These are phyloP conservation scores for Paramormyrops hopkinsi DNA, from an alignment of 2,797 vertebrate species.

Conservation along the genomic window DNA sequence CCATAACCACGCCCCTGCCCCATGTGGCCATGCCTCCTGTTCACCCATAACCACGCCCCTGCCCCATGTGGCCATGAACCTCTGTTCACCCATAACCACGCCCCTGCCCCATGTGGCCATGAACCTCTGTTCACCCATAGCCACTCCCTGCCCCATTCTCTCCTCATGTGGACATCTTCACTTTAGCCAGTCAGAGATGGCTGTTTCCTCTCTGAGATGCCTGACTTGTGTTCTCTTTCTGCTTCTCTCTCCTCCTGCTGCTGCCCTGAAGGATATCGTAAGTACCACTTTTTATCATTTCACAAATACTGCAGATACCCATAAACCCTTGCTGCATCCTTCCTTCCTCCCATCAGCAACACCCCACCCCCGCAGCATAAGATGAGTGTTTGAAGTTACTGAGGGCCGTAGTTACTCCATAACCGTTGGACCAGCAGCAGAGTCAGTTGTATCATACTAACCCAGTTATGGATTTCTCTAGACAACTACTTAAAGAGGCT, in stretches of 20 bases:
- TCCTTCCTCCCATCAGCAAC: neutral
- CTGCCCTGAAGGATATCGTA: slow-evolving; percentile 68
- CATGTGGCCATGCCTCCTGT: neutral
- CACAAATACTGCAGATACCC: neutral
- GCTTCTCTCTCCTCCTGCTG: slow-evolving; percentile 17
- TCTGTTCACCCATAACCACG: neutral
- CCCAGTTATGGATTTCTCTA: neutral
- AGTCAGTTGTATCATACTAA: neutral
- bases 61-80: neutral
- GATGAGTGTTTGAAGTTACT: slow-evolving; percentile 36
- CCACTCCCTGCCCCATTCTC: neutral
- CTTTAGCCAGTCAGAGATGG: neutral
- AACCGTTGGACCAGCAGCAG: neutral
- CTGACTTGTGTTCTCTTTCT: slow-evolving; percentile 6
- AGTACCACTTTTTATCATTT: slow-evolving; percentile 49
- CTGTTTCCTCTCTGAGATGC: neutral
- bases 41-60: neutral
- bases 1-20: neutral
- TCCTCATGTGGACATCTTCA: neutral
- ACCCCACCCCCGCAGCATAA: slow-evolving; percentile 17
- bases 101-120: neutral
- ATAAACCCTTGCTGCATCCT: neutral
- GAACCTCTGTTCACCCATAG: neutral
- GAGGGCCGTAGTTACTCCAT: neutral
- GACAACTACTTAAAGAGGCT: neutral